These are phyloP conservation scores for Sinhomidia bicolor DNA, from an alignment of 2,888 invertebrate genomes.

Conservation along the genomic window DNA sequence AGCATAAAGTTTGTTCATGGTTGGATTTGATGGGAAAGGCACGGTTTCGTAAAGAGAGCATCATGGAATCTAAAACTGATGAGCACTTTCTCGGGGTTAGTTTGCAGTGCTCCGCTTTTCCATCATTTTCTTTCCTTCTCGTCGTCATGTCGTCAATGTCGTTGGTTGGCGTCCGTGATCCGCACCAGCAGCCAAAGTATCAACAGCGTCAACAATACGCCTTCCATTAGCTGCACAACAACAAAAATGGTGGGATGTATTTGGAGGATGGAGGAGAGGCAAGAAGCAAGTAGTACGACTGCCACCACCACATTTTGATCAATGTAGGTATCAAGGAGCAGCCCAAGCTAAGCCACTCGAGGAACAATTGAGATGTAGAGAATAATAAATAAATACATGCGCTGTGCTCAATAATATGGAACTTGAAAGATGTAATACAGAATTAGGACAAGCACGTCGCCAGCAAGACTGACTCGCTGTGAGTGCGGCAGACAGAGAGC, in stretches of 20 bases:
- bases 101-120: background rate
- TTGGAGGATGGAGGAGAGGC: no score
- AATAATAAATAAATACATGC: no score
- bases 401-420: background rate
- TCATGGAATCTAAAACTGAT: background rate
- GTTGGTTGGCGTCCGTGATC: background rate
- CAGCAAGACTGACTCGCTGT: conserved; percentile 8
- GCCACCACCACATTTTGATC: background rate
- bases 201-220: conserved; percentile 11
- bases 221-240: conserved; percentile 22
- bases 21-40: conserved; percentile 19
- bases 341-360: background rate
- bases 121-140: background rate
- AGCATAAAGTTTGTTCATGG: background rate
- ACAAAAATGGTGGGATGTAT: background rate
- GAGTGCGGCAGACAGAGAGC: background rate
- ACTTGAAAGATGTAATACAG: conserved; percentile 51
- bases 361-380: background rate
- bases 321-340: conserved; percentile 10
- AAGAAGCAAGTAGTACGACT: no score
- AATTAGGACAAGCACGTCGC: conserved; percentile 52
- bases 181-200: background rate
- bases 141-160: background rate
- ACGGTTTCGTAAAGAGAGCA: background rate
- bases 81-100: no score